A percentile compares a stretch with the other conserved stretches of the same genome.
Conservation (phyloP, 2,797 vertebrate genomes). For the Sebastes dallii region DNA sequence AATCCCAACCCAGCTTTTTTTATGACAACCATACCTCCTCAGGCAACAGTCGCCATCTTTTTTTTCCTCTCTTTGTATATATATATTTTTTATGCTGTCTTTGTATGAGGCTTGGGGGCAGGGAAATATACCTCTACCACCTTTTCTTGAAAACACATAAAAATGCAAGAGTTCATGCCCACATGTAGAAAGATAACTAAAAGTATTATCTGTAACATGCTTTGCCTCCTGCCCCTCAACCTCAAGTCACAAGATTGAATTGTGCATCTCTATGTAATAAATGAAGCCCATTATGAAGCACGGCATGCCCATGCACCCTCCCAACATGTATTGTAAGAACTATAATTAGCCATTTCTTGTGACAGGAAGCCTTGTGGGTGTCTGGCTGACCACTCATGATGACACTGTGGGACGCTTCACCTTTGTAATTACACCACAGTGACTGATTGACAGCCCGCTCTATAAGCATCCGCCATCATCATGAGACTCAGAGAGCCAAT, state of each 20-base stretch:
- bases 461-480: background rate
- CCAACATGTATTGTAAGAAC: slow-evolving; percentile 27
- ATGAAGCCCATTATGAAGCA: slow-evolving; percentile 61
- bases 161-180: slow-evolving; percentile 35
- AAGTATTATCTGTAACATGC: background rate
- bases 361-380: slow-evolving; percentile 62
- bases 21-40: slow-evolving; percentile 91
- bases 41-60: slow-evolving; percentile 79
- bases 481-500: slow-evolving; percentile 5
- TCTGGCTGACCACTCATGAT: slow-evolving; percentile 61
- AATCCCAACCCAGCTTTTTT: slow-evolving; percentile 90
- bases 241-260: slow-evolving; percentile 66
- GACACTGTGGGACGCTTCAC: slow-evolving; percentile 48
- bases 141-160: slow-evolving; percentile 61
- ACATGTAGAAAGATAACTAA: background rate
- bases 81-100: slow-evolving; percentile 47
- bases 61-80: slow-evolving; percentile 49
- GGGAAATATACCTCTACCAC: slow-evolving; percentile 43
- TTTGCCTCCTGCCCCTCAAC: slow-evolving; percentile 43
- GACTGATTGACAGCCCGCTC: slow-evolving; percentile 49
- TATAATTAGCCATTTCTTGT: slow-evolving; percentile 66
- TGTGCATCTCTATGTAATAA: slow-evolving; percentile 55
- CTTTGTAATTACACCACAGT: slow-evolving; percentile 57
- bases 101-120: slow-evolving; percentile 52
- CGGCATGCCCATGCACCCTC: slow-evolving; percentile 17